Evolutionary conservation across 2,113 vertebrate genomes (phyloP).

Genomic region (Anthoscopus minutus): DNA sequence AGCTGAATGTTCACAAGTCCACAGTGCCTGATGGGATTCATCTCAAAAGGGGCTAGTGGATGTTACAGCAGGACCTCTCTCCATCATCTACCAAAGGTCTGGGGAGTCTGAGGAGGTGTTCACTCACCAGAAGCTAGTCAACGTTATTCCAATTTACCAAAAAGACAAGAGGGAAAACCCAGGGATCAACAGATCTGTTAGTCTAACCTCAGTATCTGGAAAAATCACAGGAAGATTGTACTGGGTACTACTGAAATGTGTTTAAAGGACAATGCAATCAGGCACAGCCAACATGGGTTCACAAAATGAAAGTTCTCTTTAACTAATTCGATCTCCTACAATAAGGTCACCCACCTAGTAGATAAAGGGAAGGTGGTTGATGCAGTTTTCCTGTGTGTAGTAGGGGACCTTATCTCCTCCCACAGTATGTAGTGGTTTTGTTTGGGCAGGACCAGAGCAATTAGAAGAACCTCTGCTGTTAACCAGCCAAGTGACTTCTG

Average conservation of each 20-base stretch:
- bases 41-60: neutral
- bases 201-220: neutral
- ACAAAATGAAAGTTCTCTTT: neutral
- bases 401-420: neutral
- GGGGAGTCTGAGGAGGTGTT: neutral
- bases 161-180: neutral
- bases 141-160: neutral
- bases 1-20: neutral
- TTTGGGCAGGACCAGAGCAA: neutral
- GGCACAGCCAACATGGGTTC: neutral
- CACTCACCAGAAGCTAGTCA: neutral
- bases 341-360: neutral
- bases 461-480: too few species aligned
- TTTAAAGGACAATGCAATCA: neutral
- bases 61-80: neutral
- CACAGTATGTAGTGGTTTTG: neutral
- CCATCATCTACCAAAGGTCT: neutral
- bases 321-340: neutral
- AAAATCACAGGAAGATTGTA: neutral
- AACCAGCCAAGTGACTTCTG: too few species aligned
- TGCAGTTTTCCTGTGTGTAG: neutral
- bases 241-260: neutral
- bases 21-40: neutral
- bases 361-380: neutral
- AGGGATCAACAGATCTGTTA: neutral